These are phyloP conservation scores for Oryzias javanicus DNA, from an alignment of 2,113 vertebrate genomes.

Conservation along the genomic window DNA sequence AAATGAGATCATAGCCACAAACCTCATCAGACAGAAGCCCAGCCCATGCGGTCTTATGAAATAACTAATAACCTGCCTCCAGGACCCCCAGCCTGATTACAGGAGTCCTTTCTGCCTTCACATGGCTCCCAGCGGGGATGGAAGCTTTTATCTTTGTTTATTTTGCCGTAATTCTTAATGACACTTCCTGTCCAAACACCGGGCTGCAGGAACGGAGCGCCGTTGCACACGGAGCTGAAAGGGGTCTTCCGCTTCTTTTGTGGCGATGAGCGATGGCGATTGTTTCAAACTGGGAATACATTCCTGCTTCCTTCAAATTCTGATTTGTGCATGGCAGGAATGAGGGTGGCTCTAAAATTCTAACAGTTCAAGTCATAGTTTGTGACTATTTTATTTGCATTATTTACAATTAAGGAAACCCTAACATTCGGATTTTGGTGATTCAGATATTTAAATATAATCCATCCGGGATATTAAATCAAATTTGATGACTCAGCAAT, in stretches of 20 bases:
- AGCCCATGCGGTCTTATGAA: constrained; percentile 33
- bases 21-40: constrained; percentile 44
- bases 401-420: too few relatives aligned
- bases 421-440: too few relatives aligned
- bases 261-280: constrained; percentile 51
- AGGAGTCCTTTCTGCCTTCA: constrained; percentile 20
- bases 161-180: constrained; percentile 47
- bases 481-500: too few relatives aligned
- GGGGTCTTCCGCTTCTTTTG: constrained; percentile 46
- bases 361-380: too few relatives aligned
- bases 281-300: constrained; percentile 54
- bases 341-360: too few relatives aligned
- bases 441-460: too few relatives aligned
- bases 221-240: constrained; percentile 24
- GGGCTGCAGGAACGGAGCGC: constrained; percentile 29
- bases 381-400: too few relatives aligned
- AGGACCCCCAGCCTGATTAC: constrained; percentile 23
- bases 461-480: too few relatives aligned
- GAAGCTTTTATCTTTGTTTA: constrained; percentile 42
- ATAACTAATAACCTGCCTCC: constrained; percentile 41
- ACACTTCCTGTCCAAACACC: constrained; percentile 48
- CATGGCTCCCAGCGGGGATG: constrained; percentile 28
- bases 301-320: constrained; percentile 41
- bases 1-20: constrained; percentile 60
- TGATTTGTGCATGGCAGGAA: too few relatives aligned